Evolutionary conservation across 2,888 invertebrate species (phyloP), one percentile per base, ranked within the genome.

Genomic region (Campaea margaritaria): DNA sequence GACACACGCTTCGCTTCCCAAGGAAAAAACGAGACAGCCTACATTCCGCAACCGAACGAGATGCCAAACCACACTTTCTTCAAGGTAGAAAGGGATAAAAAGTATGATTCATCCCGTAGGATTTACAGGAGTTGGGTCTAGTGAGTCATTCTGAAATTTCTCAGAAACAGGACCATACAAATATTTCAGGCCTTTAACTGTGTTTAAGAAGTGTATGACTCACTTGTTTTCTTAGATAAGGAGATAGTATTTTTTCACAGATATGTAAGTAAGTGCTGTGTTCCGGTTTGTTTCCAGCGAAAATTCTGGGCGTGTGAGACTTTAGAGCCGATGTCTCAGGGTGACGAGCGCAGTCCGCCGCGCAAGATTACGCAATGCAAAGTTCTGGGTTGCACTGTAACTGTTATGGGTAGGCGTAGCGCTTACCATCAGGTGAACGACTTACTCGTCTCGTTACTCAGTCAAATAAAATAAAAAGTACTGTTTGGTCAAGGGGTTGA

Each of bases 91-190:
- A 64, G 48, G 50, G 64, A 68, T 9, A 43, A 61, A 50, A 44
- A 9, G 10, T 54, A 64, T 68, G 68, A 65, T 21, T 68, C 65
- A 68, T 38, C 28, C 50, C 34, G 50, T 36, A 58, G 38, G 16
- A 14, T 49, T 36, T 16, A 31, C 55, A 38, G 48, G 57, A 50
- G 15, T 36, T 5, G 27, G n/a, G n/a, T 39, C 31, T 13, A 41
- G 53, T 67, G 67, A 65, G 44, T 67, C 64, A 67, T 50, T 12
- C 43, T 2, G 53, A 21, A 56, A 58, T 36, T 65, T 65, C 47
- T 53, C 38, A 3, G 47, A 54, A 58, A 63, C 42, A 44, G 41
- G 36, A 31, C n/a, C n/a, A n/a, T n/a, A n/a, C n/a, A n/a, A 45
- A 38, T 15, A 12, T 57, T 50, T 41, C 16, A 36, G 7, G 13